Evolutionary conservation across 2,113 vertebrate species (phyloP).

Genomic region (Epinephelus cyanopodus): DNA sequence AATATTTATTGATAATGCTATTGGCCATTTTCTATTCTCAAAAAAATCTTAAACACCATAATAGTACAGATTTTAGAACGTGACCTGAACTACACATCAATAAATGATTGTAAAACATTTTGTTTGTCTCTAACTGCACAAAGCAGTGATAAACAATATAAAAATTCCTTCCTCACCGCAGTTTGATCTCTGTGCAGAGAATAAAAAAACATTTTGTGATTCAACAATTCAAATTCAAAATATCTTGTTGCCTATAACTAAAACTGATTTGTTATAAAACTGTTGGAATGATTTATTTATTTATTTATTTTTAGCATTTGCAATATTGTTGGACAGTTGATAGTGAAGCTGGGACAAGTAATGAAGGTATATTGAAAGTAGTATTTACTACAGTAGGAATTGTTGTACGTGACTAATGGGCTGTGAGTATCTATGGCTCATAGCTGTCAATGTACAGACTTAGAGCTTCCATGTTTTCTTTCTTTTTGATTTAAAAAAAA

Average conservation of each 20-base stretch:
- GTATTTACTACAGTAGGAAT: background rate
- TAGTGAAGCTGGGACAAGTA: background rate
- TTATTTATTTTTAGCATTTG: background rate
- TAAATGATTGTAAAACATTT: background rate
- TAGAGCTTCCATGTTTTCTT: too few species aligned
- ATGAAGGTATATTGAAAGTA: background rate
- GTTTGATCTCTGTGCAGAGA: background rate
- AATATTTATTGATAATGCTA: background rate
- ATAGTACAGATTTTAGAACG: background rate
- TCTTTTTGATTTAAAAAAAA: background rate
- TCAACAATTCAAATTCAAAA: background rate
- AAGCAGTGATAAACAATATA: background rate
- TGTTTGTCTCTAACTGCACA: background rate
- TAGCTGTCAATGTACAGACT: background rate
- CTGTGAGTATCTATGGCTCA: background rate
- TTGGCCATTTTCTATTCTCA: background rate
- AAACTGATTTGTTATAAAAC: background rate
- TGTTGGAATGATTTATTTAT: background rate
- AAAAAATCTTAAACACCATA: background rate
- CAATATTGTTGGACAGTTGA: background rate
- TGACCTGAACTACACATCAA: background rate
- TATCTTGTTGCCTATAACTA: background rate
- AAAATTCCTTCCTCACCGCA: background rate
- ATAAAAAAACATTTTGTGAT: background rate
- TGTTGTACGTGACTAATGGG: background rate